Evolutionary conservation across 92 coral and sea anemone genomes (phyloP).

Genomic region (Pocillopora grandis): DNA sequence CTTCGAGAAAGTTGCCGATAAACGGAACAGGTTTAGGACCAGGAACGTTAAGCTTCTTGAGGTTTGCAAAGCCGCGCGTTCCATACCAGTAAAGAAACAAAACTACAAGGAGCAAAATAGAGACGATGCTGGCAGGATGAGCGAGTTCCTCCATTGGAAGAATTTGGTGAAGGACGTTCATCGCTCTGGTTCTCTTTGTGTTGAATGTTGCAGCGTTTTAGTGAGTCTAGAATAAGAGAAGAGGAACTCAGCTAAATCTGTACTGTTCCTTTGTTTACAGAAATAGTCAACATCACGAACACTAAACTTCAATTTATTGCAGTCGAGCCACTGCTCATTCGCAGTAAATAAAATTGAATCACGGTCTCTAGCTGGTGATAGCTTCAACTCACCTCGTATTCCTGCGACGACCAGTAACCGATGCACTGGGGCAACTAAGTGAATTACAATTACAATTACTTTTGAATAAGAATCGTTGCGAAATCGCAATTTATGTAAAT

Average conservation of each 20-base stretch:
- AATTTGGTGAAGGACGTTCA: neutral
- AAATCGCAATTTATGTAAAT: no score
- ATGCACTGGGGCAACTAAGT: no score
- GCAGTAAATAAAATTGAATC: no score
- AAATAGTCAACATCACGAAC: no score
- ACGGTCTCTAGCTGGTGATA: no score
- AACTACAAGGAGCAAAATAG: slow-evolving; percentile 17
- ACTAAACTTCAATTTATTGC: no score
- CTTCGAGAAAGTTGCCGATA: slow-evolving; percentile 56
- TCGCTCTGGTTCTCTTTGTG: neutral
- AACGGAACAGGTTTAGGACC: slow-evolving; percentile 73
- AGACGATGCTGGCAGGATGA: slow-evolving; percentile 8
- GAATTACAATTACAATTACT: no score
- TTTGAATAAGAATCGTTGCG: no score
- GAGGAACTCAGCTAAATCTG: neutral
- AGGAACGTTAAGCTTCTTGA: slow-evolving; percentile 53
- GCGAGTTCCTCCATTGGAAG: neutral
- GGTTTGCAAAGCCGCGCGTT: slow-evolving; percentile 42
- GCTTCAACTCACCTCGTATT: no score
- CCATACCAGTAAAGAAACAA: slow-evolving; percentile 59
- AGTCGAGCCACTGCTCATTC: no score
- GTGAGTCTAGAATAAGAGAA: neutral
- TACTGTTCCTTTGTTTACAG: neutral
- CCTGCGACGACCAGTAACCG: no score
- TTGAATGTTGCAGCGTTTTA: neutral